Conservation (phyloP, 2,113 vertebrate genomes). For the Rhizomys pruinosus region DNA sequence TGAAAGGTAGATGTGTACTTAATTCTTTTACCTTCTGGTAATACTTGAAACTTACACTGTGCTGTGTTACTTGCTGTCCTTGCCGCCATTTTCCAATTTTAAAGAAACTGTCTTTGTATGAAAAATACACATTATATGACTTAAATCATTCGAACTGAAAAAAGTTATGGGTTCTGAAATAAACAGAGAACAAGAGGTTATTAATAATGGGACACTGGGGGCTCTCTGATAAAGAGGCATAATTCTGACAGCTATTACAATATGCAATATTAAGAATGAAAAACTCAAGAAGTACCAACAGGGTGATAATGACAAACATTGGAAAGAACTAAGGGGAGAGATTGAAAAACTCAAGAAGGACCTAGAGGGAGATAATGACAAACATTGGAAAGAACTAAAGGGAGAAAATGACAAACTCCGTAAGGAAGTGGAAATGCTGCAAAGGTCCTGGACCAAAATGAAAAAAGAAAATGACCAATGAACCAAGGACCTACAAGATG, state of each 20-base stretch:
- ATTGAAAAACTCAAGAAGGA: too few species aligned
- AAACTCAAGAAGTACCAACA: too few species aligned
- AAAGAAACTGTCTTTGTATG: not conserved
- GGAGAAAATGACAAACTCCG: too few species aligned
- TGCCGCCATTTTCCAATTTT: conserved; percentile 41
- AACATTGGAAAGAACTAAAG: too few species aligned
- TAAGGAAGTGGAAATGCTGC: too few species aligned
- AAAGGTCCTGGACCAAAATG: too few species aligned
- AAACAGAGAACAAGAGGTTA: not conserved
- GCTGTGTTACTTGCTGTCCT: not conserved
- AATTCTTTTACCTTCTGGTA: not conserved
- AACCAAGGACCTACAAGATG: too few species aligned
- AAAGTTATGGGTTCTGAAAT: conserved; percentile 13
- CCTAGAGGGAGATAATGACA: too few species aligned
- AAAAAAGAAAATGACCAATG: too few species aligned
- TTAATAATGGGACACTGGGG: not conserved
- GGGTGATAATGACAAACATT: too few species aligned
- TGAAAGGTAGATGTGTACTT: not conserved
- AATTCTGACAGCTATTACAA: not conserved
- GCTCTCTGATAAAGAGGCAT: conserved; percentile 32
- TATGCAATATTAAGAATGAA: too few species aligned
- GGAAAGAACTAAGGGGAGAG: too few species aligned
- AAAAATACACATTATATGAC: conserved; percentile 17
- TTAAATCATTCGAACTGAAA: conserved; percentile 34
- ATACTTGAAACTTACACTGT: conserved; percentile 5